Evolutionary conservation across 2,797 vertebrate species (phyloP).

Genomic region (Halcyon leucocephala): DNA sequence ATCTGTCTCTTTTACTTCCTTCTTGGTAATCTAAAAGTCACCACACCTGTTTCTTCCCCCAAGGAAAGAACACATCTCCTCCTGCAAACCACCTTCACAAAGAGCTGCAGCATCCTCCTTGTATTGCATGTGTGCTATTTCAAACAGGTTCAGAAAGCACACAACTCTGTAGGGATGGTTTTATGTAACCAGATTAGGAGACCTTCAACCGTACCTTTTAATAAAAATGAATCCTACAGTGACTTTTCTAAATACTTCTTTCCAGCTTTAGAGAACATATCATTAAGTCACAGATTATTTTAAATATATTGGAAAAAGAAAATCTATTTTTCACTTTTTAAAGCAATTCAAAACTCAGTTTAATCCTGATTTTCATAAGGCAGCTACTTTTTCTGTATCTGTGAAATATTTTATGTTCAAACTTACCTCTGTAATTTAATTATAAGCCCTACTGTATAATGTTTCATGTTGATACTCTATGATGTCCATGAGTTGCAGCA

Average conservation of each 20-base stretch:
- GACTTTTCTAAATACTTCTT: not conserved
- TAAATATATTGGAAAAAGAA: constrained; percentile 6
- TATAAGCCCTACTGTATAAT: not conserved
- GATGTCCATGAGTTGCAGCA: not conserved
- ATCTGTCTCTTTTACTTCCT: constrained; percentile 21
- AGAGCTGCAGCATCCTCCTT: not conserved
- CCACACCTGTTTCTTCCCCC: not conserved
- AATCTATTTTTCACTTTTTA: not conserved
- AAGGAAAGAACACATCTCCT: not conserved
- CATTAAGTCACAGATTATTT: not conserved
- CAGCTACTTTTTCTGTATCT: not conserved
- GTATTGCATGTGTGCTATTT: not conserved
- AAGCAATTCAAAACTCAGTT: not conserved
- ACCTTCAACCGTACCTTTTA: not conserved
- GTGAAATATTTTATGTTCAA: not conserved
- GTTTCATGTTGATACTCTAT: not conserved
- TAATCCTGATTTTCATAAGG: not conserved
- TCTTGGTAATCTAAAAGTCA: not conserved
- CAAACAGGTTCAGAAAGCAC: not conserved
- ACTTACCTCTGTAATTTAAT: not conserved
- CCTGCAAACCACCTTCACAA: not conserved
- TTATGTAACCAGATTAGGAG: constrained; percentile 23
- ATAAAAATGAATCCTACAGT: constrained; percentile 10
- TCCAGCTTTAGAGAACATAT: not conserved
- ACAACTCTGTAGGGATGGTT: not conserved